Evolutionary conservation across 2,797 vertebrate genomes (phyloP).

Genomic region (Novumbra hubbsi): DNA sequence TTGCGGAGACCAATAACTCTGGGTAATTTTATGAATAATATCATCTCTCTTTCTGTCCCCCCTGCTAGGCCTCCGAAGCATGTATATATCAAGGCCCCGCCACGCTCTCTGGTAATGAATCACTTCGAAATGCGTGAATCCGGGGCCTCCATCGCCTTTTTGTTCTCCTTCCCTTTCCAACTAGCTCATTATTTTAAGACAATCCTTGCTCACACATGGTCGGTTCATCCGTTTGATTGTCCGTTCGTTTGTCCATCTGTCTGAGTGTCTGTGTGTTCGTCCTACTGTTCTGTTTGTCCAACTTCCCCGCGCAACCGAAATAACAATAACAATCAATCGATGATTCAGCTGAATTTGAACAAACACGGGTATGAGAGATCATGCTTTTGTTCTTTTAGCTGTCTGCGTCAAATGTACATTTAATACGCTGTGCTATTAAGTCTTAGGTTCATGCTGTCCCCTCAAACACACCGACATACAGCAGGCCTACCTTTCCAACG

Average conservation of each 20-base stretch:
- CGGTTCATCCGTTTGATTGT: not conserved
- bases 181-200: slow-evolving; percentile 2
- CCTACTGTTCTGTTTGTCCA: slow-evolving; percentile 5
- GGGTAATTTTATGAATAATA: slow-evolving; percentile 75
- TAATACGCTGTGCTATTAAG: not conserved
- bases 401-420: not conserved
- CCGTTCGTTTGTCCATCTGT: not conserved
- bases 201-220: slow-evolving; percentile 12
- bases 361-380: not conserved
- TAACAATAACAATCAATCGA: not conserved
- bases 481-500: slow-evolving; percentile 90
- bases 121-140: slow-evolving; percentile 44
- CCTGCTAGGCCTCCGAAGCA: slow-evolving; percentile 46
- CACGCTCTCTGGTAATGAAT: slow-evolving; percentile 62
- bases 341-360: not conserved
- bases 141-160: slow-evolving; percentile 18
- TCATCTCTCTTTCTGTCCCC: slow-evolving; percentile 51
- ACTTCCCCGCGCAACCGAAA: not conserved
- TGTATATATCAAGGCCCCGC: slow-evolving; percentile 59
- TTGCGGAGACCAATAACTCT: slow-evolving; percentile 65
- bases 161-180: slow-evolving; percentile 5
- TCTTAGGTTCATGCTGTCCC: not conserved
- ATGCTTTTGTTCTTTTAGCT: not conserved
- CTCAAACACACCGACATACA: not conserved
- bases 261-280: not conserved